A percentile compares a stretch with the other conserved stretches of the same genome.
Conservation (phyloP, 2,113 vertebrate species). For the Bubalus kerabau region DNA sequence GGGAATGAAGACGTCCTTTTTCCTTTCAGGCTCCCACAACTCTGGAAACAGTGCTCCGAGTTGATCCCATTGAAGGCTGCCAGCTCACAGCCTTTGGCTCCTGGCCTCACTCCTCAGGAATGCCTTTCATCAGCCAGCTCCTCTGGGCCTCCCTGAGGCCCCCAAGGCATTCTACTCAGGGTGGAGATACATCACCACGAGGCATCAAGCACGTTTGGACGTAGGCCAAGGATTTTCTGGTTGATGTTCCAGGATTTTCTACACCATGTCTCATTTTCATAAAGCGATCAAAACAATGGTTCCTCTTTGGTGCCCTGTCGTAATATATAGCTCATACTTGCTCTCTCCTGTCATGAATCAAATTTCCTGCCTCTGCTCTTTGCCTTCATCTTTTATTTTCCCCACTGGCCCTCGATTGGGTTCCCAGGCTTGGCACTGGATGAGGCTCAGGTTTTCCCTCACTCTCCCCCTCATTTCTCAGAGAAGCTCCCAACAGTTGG, state of each 20-base stretch:
- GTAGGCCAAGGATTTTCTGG: background rate
- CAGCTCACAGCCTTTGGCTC: background rate
- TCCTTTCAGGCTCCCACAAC: background rate
- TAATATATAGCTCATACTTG: background rate
- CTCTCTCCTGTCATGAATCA: background rate
- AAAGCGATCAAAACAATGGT: background rate
- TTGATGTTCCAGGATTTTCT: conserved; percentile 11
- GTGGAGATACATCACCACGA: background rate
- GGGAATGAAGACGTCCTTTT: conserved; percentile 8
- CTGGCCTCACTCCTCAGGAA: background rate
- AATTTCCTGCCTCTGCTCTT: background rate
- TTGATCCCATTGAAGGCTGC: background rate
- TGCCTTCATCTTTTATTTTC: conserved; percentile 18
- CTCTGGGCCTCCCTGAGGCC: background rate
- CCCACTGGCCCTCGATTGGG: background rate
- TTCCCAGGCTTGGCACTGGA: background rate
- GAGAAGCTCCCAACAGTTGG: background rate
- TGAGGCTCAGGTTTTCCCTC: background rate
- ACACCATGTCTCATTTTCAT: background rate
- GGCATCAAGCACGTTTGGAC: background rate
- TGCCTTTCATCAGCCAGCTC: background rate
- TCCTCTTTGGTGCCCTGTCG: background rate
- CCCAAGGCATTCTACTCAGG: background rate
- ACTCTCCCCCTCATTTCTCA: background rate
- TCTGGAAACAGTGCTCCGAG: background rate